Evolutionary conservation across 2,797 vertebrate species (phyloP).

Genomic region (Dallia pectoralis): DNA sequence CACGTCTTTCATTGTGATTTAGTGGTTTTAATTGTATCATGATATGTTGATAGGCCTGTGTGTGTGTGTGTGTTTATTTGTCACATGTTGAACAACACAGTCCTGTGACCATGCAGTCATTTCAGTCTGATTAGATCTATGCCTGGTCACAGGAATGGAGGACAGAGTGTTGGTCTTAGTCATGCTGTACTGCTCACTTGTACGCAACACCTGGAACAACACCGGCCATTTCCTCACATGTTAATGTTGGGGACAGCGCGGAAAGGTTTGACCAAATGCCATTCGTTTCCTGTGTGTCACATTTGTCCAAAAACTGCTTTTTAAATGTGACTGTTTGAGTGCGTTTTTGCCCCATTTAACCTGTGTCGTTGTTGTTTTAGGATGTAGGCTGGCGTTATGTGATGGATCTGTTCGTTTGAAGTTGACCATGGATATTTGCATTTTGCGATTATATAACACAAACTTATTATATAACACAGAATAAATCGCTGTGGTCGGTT

Average conservation of each 20-base stretch:
- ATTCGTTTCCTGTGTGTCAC: not conserved
- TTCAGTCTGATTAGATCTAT: conserved; percentile 49
- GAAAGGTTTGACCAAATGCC: not conserved
- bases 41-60: conserved; percentile 45
- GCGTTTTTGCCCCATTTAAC: not conserved
- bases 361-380: not conserved
- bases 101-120: conserved; percentile 56
- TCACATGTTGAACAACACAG: conserved; percentile 50
- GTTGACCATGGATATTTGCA: no score
- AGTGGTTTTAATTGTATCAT: not conserved
- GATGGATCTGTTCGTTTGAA: not conserved
- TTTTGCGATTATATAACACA: no score
- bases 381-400: not conserved
- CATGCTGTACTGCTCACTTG: conserved; percentile 24
- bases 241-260: not conserved
- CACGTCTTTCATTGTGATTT: not conserved
- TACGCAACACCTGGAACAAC: conserved; percentile 16
- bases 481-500: no score
- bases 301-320: not conserved
- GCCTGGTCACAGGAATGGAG: conserved; percentile 46
- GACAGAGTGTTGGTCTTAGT: conserved; percentile 46
- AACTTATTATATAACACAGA: no score
- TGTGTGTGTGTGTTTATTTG: conserved; percentile 54
- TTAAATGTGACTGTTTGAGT: not conserved
- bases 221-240: not conserved